phyloP scores from a whole-genome alignment of 2,888 invertebrate genomes.

The Elysia crispata region DNA sequence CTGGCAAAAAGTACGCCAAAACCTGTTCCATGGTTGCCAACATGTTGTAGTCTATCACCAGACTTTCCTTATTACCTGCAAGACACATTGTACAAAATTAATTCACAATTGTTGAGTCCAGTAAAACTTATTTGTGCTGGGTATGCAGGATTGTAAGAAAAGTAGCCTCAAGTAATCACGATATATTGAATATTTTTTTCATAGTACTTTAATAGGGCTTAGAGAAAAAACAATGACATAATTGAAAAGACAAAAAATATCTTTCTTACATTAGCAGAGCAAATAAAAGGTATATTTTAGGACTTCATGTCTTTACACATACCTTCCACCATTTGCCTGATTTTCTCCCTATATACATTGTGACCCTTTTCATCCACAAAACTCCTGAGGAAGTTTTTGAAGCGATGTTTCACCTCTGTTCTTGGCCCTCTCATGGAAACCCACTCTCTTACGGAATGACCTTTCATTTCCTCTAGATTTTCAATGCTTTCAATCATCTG shows the following conservation, averaged over 20 bases:
- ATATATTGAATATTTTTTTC: no score
- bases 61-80: slow-evolving; percentile 84
- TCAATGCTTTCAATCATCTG: slow-evolving; percentile 93
- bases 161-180: no score
- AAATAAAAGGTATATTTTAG: no score
- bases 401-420: slow-evolving; percentile 95
- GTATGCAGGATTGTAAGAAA: no score
- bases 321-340: slow-evolving; percentile 94
- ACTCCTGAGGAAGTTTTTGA: slow-evolving; percentile 93
- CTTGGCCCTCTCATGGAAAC: slow-evolving; percentile 96
- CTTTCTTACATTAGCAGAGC: no score
- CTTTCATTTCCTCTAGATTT: slow-evolving; percentile 98
- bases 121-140: no score
- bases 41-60: slow-evolving; percentile 94
- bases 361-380: slow-evolving; percentile 91
- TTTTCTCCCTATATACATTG: slow-evolving; percentile 93
- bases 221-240: no score
- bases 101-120: no score
- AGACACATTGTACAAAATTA: slow-evolving; percentile 18
- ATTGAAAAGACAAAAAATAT: no score
- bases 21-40: slow-evolving; percentile 93
- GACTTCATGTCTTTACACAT: no score
- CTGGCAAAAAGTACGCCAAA: slow-evolving; percentile 96
- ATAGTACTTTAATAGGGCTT: no score
- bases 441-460: slow-evolving; percentile 96